Conservation (phyloP, 2,888 invertebrate genomes). For the Drosophila gaucha region DNA sequence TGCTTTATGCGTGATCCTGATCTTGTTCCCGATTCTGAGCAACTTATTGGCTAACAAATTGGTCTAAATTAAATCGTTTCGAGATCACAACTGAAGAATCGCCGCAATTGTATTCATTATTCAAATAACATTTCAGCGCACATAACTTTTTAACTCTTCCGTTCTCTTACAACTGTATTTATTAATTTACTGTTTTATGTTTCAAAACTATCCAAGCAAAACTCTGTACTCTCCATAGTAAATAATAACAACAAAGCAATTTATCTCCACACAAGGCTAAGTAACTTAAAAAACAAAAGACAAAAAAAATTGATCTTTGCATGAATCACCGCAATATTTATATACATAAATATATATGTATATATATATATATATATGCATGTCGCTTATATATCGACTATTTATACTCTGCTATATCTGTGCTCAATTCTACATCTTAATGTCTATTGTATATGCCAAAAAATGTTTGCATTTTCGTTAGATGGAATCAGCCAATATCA, state of each 20-base stretch:
- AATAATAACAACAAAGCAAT: constrained; percentile 67
- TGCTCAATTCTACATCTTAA: constrained; percentile 46
- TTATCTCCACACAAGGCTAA: constrained; percentile 76
- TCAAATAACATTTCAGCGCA: constrained; percentile 52
- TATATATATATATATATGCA: constrained; percentile 44
- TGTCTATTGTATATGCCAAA: constrained; percentile 37
- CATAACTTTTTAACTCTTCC: constrained; percentile 39
- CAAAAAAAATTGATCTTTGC: constrained; percentile 47
- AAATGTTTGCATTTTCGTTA: constrained; percentile 30
- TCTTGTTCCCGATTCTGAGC: constrained; percentile 38
- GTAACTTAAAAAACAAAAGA: constrained; percentile 39
- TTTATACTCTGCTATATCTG: constrained; percentile 32
- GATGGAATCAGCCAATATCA: background rate
- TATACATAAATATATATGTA: constrained; percentile 17
- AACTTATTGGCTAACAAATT: constrained; percentile 28
- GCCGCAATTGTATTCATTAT: constrained; percentile 27
- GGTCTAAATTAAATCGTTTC: constrained; percentile 7
- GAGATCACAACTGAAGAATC: constrained; percentile 52
- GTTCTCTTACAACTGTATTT: constrained; percentile 26
- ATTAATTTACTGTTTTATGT: constrained; percentile 39
- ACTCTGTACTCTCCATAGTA: constrained; percentile 72
- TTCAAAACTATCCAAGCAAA: constrained; percentile 43
- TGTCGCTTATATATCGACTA: constrained; percentile 25
- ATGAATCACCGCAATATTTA: constrained; percentile 44
- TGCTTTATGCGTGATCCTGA: constrained; percentile 57